Evolutionary conservation across 1,140 invertebrate species (phyloP).

Genomic region (Danaus plexippus): DNA sequence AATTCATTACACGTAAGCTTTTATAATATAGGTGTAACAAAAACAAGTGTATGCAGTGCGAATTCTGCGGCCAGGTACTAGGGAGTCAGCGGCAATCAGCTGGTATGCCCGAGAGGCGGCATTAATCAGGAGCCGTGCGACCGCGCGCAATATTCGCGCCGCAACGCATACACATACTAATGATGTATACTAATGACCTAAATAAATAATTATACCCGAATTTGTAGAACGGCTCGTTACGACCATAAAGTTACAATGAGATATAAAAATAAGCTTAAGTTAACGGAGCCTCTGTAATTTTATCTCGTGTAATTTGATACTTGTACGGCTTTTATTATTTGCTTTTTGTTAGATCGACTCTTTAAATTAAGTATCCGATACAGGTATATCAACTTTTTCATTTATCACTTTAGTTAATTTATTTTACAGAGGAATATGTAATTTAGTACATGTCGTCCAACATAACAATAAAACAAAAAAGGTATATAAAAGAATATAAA

Average conservation of each 20-base stretch:
- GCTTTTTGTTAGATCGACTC: no score
- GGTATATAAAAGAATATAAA: background rate
- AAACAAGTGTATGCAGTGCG: slow-evolving; percentile 12
- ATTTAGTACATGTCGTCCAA: no score
- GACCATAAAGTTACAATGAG: slow-evolving; percentile 4
- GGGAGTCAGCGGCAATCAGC: slow-evolving; percentile 41
- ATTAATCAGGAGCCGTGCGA: slow-evolving; percentile 38
- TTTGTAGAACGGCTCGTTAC: slow-evolving; percentile 5
- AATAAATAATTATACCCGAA: slow-evolving; percentile 6
- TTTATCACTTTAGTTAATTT: no score
- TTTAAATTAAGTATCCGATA: no score
- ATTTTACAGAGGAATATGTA: no score
- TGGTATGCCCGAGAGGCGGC: slow-evolving; percentile 34
- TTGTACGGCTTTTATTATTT: no score
- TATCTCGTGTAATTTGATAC: no score
- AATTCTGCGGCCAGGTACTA: slow-evolving; percentile 8
- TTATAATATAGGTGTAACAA: background rate
- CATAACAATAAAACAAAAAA: no score
- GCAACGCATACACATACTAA: slow-evolving; percentile 4
- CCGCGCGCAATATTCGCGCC: slow-evolving; percentile 1
- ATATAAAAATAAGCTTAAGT: background rate
- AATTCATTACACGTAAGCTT: no score
- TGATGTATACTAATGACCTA: slow-evolving; percentile 5
- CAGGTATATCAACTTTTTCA: no score
- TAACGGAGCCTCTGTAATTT: no score